These are phyloP conservation scores for Notospermus geniculatus DNA, from an alignment of 1,140 invertebrate genomes.

Conservation along the genomic window DNA sequence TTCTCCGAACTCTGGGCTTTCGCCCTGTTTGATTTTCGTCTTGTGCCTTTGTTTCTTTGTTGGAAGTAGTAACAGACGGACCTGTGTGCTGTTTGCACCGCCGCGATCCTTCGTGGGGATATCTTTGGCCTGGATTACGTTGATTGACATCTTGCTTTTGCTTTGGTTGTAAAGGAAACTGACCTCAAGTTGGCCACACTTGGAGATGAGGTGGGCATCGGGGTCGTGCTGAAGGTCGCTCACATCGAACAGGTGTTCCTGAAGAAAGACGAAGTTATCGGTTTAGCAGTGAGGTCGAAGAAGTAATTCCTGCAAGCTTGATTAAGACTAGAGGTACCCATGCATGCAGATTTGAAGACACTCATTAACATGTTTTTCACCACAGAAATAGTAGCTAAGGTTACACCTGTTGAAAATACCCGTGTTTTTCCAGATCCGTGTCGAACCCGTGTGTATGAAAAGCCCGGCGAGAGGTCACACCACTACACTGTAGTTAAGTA, in stretches of 20 bases:
- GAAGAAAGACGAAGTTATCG: too few species aligned
- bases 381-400: too few species aligned
- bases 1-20: constrained; percentile 88
- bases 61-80: constrained; percentile 80
- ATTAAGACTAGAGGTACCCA: too few species aligned
- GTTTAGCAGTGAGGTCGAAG: too few species aligned
- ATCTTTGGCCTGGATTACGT: constrained; percentile 81
- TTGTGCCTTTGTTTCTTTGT: constrained; percentile 91
- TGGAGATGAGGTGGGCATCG: constrained; percentile 51
- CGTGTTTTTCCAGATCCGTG: too few species aligned
- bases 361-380: too few species aligned
- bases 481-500: too few species aligned
- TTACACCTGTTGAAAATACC: too few species aligned
- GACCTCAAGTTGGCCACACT: constrained; percentile 77
- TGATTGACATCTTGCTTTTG: constrained; percentile 83
- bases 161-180: constrained; percentile 85
- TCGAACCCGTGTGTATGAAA: too few species aligned
- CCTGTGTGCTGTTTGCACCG: constrained; percentile 77
- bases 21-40: constrained; percentile 82
- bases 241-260: constrained; percentile 60
- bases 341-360: too few species aligned
- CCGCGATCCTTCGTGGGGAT: constrained; percentile 72
- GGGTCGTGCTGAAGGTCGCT: constrained; percentile 56
- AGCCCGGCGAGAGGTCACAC: too few species aligned
- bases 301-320: neutral